Conservation (phyloP, 2,113 vertebrate genomes). For the Proterorhinus semilunaris region DNA sequence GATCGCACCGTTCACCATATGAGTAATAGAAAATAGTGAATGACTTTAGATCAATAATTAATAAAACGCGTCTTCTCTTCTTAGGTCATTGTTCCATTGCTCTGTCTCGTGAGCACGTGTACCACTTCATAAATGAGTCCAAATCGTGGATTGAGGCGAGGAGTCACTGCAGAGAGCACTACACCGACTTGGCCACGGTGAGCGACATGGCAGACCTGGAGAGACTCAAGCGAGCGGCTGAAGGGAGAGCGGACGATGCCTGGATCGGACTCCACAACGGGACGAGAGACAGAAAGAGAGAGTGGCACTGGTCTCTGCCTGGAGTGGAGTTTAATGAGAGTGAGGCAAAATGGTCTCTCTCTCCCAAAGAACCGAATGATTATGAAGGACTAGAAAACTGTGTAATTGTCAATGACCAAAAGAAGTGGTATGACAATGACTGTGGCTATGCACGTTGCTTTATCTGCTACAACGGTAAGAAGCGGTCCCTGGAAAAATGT, state of each 20-base stretch:
- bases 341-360: too few relatives aligned
- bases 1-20: too few relatives aligned
- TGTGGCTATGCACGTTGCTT: accelerated
- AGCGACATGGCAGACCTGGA: constrained; percentile 15
- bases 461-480: constrained; percentile 34
- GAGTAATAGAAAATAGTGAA: too few relatives aligned
- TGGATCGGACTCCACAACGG: constrained; percentile 38
- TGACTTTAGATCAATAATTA: too few relatives aligned
- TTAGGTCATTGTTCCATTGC: constrained; percentile 15
- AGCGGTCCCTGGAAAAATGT: neutral
- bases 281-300: accelerated
- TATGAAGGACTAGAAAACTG: accelerated
- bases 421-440: accelerated
- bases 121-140: accelerated
- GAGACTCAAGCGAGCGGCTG: accelerated
- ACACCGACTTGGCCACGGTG: neutral
- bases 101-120: constrained; percentile 7
- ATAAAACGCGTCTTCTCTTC: neutral
- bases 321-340: neutral
- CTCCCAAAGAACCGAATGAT: too few relatives aligned
- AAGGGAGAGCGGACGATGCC: accelerated
- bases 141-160: constrained; percentile 14
- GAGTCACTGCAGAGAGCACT: neutral
- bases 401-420: accelerated
- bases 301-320: constrained; percentile 44